phyloP scores from a whole-genome alignment of 2,113 vertebrate genomes.

The Psilopsiagon aymara region DNA sequence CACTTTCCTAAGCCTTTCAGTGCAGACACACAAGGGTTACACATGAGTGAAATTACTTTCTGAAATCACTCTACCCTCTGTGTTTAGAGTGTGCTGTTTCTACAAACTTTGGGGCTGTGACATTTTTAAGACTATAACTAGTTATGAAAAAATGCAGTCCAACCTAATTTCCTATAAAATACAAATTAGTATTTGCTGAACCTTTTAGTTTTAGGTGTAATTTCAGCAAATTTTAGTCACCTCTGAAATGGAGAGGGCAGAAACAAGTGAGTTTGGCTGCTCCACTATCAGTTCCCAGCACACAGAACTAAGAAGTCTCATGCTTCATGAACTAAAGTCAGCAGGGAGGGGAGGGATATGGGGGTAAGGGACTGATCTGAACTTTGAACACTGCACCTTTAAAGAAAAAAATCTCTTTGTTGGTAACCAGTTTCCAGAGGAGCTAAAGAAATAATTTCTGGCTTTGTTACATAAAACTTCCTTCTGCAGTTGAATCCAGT shows the following conservation, averaged over 20 bases:
- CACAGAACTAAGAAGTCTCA: background rate
- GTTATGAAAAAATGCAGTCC: background rate
- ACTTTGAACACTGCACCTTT: background rate
- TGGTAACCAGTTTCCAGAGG: background rate
- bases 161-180: background rate
- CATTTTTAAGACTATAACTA: constrained; percentile 20
- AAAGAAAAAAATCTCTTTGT: background rate
- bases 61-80: background rate
- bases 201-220: background rate
- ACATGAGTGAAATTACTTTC: background rate
- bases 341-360: too few relatives aligned
- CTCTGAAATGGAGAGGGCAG: background rate
- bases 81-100: background rate
- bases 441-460: background rate
- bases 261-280: background rate
- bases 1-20: background rate
- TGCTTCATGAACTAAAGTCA: background rate
- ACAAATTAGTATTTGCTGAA: constrained; percentile 34
- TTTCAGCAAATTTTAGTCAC: constrained; percentile 3
- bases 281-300: background rate
- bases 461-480: background rate
- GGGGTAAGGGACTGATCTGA: background rate
- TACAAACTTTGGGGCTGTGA: background rate
- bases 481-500: background rate
- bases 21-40: background rate